Evolutionary conservation across 2,113 vertebrate genomes (phyloP).

Genomic region (Oenanthe melanoleuca): DNA sequence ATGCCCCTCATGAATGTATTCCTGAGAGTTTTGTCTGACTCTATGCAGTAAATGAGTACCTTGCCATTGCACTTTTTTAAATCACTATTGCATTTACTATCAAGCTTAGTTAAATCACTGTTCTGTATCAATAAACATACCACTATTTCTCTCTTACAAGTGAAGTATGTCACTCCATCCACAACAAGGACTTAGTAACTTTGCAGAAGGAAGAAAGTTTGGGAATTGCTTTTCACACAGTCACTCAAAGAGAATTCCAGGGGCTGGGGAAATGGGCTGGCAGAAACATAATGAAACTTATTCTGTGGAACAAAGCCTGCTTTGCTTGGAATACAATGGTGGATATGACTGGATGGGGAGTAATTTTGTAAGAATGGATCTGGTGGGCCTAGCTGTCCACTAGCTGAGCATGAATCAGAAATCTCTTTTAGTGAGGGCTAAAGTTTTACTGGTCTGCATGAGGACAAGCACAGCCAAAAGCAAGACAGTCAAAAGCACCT

Average conservation of each 20-base stretch:
- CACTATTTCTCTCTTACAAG: background rate
- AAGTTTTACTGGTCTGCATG: background rate
- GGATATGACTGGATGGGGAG: background rate
- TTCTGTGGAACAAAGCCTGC: background rate
- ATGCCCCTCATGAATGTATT: background rate
- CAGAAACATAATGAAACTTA: background rate
- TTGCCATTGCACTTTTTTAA: background rate
- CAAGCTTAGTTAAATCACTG: background rate
- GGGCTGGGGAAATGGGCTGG: background rate
- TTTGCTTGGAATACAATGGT: background rate
- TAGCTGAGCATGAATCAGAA: background rate
- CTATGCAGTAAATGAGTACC: background rate
- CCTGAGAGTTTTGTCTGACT: background rate
- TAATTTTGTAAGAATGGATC: background rate
- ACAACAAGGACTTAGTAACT: background rate
- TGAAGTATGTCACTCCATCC: background rate
- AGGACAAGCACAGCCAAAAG: background rate
- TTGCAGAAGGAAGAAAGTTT: background rate
- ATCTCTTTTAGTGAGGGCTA: background rate
- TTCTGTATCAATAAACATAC: background rate
- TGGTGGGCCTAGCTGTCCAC: background rate
- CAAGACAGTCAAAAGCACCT: fast-evolving
- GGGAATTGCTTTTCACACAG: background rate
- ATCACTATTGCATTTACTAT: background rate
- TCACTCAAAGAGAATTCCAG: background rate